Evolutionary conservation across 2,113 vertebrate genomes (phyloP).

Genomic region (Entelurus aequoreus): DNA sequence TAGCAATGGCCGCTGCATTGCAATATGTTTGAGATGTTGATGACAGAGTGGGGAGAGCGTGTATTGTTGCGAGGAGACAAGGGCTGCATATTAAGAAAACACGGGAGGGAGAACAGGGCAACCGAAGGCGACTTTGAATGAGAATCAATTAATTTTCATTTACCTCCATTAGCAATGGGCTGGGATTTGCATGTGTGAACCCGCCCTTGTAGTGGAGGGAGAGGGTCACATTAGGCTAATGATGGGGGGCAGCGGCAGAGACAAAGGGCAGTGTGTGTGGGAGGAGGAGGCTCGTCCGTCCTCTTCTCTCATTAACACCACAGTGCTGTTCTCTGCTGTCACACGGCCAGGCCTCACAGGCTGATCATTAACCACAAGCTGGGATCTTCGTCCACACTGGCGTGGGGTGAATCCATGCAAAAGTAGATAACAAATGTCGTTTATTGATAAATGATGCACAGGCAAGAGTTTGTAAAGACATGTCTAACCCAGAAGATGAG

Average conservation of each 20-base stretch:
- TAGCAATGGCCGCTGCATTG: constrained; percentile 63
- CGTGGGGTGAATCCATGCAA: too few relatives aligned
- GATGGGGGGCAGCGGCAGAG: constrained; percentile 56
- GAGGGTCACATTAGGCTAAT: constrained; percentile 63
- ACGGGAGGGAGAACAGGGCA: constrained; percentile 54
- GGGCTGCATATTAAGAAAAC: constrained; percentile 67
- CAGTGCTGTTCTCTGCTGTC: constrained; percentile 58
- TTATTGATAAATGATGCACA: too few relatives aligned
- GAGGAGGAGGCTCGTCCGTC: constrained; percentile 51
- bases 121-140: constrained; percentile 67
- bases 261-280: constrained; percentile 59
- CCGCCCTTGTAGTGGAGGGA: constrained; percentile 58
- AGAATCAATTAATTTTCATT: constrained; percentile 79
- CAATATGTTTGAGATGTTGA: constrained; percentile 60
- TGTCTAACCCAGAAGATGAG: too few relatives aligned
- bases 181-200: constrained; percentile 75
- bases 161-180: constrained; percentile 68
- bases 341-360: constrained; percentile 57
- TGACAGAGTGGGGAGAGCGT: constrained; percentile 36
- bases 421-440: too few relatives aligned
- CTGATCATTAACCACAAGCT: constrained; percentile 63
- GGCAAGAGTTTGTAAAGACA: too few relatives aligned
- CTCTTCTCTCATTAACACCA: constrained; percentile 70
- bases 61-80: constrained; percentile 60
- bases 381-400: constrained; percentile 32